These are phyloP conservation scores for Calephelis virginiensis DNA, from an alignment of 1,140 invertebrate species.

Conservation along the genomic window DNA sequence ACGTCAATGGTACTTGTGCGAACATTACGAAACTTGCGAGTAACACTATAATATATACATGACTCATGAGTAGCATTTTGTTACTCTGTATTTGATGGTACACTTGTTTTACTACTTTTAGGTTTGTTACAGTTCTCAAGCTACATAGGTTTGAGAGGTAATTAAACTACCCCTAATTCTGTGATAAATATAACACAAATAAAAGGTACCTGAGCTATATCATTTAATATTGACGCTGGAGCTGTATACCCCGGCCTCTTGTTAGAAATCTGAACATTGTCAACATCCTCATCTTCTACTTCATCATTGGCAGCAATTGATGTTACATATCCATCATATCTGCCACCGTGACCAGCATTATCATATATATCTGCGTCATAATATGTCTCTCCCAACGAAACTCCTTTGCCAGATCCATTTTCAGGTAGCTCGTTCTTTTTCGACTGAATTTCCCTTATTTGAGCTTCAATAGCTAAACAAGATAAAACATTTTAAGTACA, in stretches of 20 bases:
- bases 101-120: too few relatives aligned
- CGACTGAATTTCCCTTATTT: slow-evolving; percentile 93
- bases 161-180: too few relatives aligned
- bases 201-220: slow-evolving; percentile 88
- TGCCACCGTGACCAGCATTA: slow-evolving; percentile 79
- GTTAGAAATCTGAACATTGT: slow-evolving; percentile 85
- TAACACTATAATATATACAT: too few relatives aligned
- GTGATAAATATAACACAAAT: background rate
- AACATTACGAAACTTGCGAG: too few relatives aligned
- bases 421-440: slow-evolving; percentile 89
- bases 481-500: background rate
- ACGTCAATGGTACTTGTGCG: too few relatives aligned
- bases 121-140: too few relatives aligned
- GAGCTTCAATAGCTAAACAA: slow-evolving; percentile 93
- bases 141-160: too few relatives aligned
- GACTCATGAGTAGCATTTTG: too few relatives aligned
- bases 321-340: slow-evolving; percentile 96
- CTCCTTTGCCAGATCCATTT: slow-evolving; percentile 82
- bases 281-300: slow-evolving; percentile 94
- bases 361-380: slow-evolving; percentile 97
- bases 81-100: too few relatives aligned
- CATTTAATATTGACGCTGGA: slow-evolving; percentile 92
- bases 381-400: slow-evolving; percentile 92
- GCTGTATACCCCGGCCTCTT: slow-evolving; percentile 90
- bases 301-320: slow-evolving; percentile 97